phyloP scores from a whole-genome alignment of 2,888 invertebrate species.

The Polymixis lichenea region DNA sequence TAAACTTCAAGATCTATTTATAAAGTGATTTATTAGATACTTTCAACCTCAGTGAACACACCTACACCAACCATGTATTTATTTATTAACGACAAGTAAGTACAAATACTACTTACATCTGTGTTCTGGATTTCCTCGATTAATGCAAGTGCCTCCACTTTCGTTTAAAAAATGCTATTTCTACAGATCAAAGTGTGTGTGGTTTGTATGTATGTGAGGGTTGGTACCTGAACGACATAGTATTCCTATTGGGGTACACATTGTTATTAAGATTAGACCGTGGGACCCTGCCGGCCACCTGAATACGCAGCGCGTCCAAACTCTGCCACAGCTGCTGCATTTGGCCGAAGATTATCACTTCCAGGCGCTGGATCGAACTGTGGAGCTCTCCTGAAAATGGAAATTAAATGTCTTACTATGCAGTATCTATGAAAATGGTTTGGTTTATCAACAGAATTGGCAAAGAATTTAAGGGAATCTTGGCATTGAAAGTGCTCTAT shows the following conservation, averaged over 20 bases:
- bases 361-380: constrained; percentile 83
- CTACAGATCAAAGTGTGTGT: constrained; percentile 36
- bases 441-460: too few relatives aligned
- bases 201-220: constrained; percentile 39
- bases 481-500: too few relatives aligned
- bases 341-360: constrained; percentile 86
- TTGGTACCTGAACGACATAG: constrained; percentile 65
- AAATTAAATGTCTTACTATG: not conserved
- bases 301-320: constrained; percentile 82
- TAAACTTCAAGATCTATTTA: too few relatives aligned
- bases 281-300: constrained; percentile 71
- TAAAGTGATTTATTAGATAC: too few relatives aligned
- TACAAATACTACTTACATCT: not conserved
- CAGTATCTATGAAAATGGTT: too few relatives aligned
- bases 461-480: too few relatives aligned
- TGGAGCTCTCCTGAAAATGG: constrained; percentile 84
- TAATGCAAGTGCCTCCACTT: not conserved
- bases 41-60: not conserved
- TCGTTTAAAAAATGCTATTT: not conserved
- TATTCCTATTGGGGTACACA: constrained; percentile 78
- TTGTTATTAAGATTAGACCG: constrained; percentile 43
- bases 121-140: not conserved
- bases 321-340: constrained; percentile 89
- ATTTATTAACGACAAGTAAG: not conserved
- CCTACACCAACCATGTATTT: too few relatives aligned